Evolutionary conservation across 2,113 vertebrate species (phyloP), one percentile per base, ranked within the genome.

Genomic region (Reinhardtius hippoglossoides): DNA sequence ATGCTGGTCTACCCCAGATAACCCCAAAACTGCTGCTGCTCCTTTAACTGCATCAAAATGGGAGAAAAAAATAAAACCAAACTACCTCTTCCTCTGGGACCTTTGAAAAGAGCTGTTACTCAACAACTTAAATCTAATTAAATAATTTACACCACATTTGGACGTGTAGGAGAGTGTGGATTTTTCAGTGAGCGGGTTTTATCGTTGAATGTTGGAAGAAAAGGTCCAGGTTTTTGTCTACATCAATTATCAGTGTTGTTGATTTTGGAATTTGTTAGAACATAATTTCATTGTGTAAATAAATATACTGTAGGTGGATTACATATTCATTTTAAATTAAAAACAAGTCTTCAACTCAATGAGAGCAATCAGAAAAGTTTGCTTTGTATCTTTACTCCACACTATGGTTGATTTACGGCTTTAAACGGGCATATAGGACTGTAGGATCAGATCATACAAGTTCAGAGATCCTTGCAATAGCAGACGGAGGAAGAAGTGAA

Each of bases 81-180:
- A 68, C 71, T 76, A 61, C 46, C 26, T 35, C 74, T 44, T 55
- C 46, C 13, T 65, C 23, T 64, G 58, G 46, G 37, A 12, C 37
- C 46, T 27, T 59, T 69, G 31, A 52, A 58, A 70, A 20, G 13
- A 55, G 52, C 70, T 57, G 26, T 15, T 42, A 57, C 12, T n/a
- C 26, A 26, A 55, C 52, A 15, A 23, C 14, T 27, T 27, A 1
- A 20, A 12, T 13, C 18, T 1, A 9, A 23, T 21, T 56, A 9
- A 9, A 0, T 4, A 4, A 23, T 13, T 23, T 23, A 24, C 54
- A 56, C 54, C 27, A 60, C 27, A n/a, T 18, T 59, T 31, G 24
- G 26, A 59, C 9, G 13, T 26, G 56, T 58, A 24, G 6, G 15
- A 31, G 26, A 9, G 57, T 3, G 26, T 24, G 3, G 20, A 24